A percentile compares a stretch with the other conserved stretches of the same genome.
Evolutionary conservation across 2,113 vertebrate genomes (phyloP).

Genomic region (Melanerpes formicivorus): DNA sequence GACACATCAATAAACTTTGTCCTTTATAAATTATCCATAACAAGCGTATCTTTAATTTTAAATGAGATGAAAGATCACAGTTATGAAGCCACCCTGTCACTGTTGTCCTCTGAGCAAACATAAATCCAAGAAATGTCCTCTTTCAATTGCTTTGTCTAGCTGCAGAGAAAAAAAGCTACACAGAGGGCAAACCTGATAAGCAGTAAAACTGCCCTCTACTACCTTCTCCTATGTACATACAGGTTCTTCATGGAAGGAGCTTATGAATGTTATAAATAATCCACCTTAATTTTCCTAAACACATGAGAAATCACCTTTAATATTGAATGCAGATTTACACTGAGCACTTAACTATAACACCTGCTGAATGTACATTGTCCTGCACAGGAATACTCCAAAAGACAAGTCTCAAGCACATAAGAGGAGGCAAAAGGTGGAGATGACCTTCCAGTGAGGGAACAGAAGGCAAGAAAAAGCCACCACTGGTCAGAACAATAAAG

Average conservation of each 20-base stretch:
- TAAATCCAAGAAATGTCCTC: neutral
- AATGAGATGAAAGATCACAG: neutral
- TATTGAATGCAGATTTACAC: neutral
- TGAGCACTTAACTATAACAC: rapidly evolving
- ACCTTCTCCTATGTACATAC: neutral
- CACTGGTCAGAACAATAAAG: neutral
- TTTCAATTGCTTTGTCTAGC: neutral
- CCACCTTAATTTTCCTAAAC: neutral
- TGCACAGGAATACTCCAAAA: neutral
- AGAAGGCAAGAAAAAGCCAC: neutral
- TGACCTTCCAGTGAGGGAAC: neutral
- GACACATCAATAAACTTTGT: neutral
- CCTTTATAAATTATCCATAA: neutral
- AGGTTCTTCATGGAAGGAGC: neutral
- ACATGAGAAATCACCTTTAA: rapidly evolving
- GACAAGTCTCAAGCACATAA: neutral
- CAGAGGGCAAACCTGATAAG: neutral
- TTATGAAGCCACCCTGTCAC: neutral
- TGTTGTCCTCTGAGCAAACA: neutral
- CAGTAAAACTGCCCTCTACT: neutral
- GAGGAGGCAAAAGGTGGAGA: neutral
- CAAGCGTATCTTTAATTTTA: neutral
- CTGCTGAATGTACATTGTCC: neutral
- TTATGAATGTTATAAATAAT: neutral
- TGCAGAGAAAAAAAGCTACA: neutral